phyloP scores from a whole-genome alignment of 2,888 invertebrate genomes.

The Synergus gifuensis region DNA sequence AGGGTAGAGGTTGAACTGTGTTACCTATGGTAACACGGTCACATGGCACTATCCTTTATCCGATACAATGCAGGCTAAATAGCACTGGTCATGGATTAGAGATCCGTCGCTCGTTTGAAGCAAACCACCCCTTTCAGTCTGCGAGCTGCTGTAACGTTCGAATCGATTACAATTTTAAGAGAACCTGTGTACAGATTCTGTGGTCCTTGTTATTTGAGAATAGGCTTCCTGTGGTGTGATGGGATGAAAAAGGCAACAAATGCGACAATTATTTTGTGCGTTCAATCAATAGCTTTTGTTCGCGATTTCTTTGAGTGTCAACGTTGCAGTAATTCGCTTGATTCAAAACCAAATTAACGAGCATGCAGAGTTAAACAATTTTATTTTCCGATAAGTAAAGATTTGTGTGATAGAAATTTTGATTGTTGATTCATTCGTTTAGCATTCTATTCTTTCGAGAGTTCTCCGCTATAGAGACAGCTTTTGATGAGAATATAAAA shows the following conservation, averaged over 20 bases:
- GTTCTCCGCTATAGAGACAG: too few species aligned
- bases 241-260: slow-evolving; percentile 8
- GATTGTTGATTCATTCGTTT: too few species aligned
- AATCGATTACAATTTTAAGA: slow-evolving; percentile 37
- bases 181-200: slow-evolving; percentile 12
- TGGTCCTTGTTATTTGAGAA: slow-evolving; percentile 20
- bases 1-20: slow-evolving; percentile 63
- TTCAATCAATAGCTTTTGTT: slow-evolving; percentile 16
- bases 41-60: slow-evolving; percentile 68
- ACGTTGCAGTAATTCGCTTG: neutral
- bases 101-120: slow-evolving; percentile 74
- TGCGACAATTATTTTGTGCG: slow-evolving; percentile 1
- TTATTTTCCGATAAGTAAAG: neutral
- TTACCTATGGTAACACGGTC: slow-evolving; percentile 66
- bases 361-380: neutral
- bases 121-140: slow-evolving; percentile 56
- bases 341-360: too few species aligned
- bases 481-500: too few species aligned
- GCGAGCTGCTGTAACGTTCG: slow-evolving; percentile 53
- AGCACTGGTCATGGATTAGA: slow-evolving; percentile 74
- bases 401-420: too few species aligned
- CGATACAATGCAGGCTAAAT: slow-evolving; percentile 73
- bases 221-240: slow-evolving; percentile 3
- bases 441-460: too few species aligned
- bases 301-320: neutral